Conservation (phyloP, 2,797 vertebrate species). For the Iguana delicatissima region DNA sequence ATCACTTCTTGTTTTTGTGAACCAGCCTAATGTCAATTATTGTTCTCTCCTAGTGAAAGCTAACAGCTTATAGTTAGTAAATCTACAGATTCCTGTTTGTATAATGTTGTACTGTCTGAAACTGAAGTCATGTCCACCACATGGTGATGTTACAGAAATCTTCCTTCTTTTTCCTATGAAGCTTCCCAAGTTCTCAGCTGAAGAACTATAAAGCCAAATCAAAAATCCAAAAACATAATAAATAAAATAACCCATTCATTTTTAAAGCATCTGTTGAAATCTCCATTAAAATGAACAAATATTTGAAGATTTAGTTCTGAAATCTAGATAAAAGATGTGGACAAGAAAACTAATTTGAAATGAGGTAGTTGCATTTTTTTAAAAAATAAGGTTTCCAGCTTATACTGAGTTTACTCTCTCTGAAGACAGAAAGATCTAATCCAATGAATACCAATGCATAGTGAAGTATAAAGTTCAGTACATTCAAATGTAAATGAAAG, state of each 20-base stretch:
- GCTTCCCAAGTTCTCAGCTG: not conserved
- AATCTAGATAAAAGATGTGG: conserved; percentile 25
- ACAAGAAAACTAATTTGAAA: conserved; percentile 48
- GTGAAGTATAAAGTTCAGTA: conserved; percentile 9
- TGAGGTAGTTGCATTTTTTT: not conserved
- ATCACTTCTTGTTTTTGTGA: not conserved
- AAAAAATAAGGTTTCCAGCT: conserved; percentile 30
- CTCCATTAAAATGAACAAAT: conserved; percentile 33
- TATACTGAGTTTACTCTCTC: conserved; percentile 43
- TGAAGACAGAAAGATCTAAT: conserved; percentile 44
- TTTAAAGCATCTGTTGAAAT: conserved; percentile 36
- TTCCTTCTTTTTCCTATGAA: not conserved
- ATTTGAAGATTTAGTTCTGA: conserved; percentile 37
- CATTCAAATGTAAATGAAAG: conserved; percentile 67
- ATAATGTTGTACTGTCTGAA: not conserved
- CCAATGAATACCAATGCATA: not conserved
- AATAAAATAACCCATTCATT: conserved; percentile 4
- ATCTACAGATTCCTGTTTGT: not conserved
- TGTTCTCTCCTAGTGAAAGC: not conserved
- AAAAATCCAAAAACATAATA: not conserved
- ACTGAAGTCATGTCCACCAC: not conserved
- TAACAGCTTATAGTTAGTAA: not conserved
- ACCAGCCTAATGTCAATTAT: not conserved
- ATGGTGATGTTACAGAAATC: not conserved
- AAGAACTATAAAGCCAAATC: not conserved